A percentile compares a stretch with the other conserved stretches of the same genome.
Evolutionary conservation across 1,140 invertebrate species (phyloP).

Genomic region (Camponotus pennsylvanicus): DNA sequence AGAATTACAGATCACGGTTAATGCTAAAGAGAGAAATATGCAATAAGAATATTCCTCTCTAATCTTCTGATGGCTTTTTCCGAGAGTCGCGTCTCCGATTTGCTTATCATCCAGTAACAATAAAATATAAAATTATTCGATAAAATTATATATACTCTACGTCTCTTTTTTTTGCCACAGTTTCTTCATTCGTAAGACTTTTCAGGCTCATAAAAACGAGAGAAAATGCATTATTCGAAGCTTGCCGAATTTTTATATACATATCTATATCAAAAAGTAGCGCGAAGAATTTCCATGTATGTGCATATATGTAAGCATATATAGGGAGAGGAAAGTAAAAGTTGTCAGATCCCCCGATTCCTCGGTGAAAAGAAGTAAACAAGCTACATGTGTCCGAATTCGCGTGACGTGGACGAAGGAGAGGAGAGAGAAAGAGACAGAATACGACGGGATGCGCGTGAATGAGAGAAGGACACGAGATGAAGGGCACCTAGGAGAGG

Average conservation of each 20-base stretch:
- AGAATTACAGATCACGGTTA: background rate
- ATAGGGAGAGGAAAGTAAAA: slow-evolving; percentile 52
- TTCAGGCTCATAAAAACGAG: background rate
- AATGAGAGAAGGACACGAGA: background rate
- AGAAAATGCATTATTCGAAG: background rate
- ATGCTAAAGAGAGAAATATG: too few species aligned
- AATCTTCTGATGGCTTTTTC: background rate
- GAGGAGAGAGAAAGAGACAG: background rate
- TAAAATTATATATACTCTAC: background rate
- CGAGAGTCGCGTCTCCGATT: background rate
- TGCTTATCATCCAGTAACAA: slow-evolving; percentile 15
- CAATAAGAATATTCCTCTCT: background rate
- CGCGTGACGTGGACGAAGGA: slow-evolving; percentile 50
- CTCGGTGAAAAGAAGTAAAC: slow-evolving; percentile 30
- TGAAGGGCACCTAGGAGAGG: background rate
- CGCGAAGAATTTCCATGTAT: slow-evolving; percentile 13
- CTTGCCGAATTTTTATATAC: background rate
- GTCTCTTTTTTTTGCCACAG: background rate
- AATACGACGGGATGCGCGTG: slow-evolving; percentile 1
- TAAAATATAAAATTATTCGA: background rate
- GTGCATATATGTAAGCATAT: background rate
- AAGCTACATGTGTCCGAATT: slow-evolving; percentile 41
- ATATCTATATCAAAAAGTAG: slow-evolving; percentile 37
- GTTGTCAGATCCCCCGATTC: slow-evolving; percentile 60
- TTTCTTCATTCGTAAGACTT: background rate